Evolutionary conservation across 2,113 vertebrate genomes (phyloP).

Genomic region (Maccullochella peelii): DNA sequence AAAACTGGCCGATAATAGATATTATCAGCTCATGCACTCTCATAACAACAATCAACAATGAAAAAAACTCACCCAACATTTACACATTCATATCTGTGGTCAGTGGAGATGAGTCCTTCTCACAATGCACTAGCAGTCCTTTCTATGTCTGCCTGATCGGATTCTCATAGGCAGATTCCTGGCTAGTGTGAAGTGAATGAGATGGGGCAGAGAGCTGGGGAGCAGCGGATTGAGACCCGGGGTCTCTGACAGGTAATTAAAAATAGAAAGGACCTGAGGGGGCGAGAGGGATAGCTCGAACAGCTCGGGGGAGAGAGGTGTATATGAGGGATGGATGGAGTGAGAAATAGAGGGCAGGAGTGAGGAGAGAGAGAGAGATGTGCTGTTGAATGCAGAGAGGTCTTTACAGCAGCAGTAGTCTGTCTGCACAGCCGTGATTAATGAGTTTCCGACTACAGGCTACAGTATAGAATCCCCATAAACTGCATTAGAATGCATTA

Average conservation of each 20-base stretch:
- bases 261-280: constrained; percentile 27
- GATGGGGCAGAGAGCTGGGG: constrained; percentile 21
- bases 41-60: neutral
- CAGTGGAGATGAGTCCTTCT: neutral
- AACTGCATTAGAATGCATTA: constrained; percentile 47
- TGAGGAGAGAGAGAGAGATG: constrained; percentile 20
- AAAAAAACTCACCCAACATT: neutral
- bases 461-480: constrained; percentile 19
- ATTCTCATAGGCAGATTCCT: neutral
- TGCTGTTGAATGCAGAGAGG: constrained; percentile 42
- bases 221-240: constrained; percentile 16
- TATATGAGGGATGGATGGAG: constrained; percentile 22
- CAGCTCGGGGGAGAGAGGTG: neutral
- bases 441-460: constrained; percentile 46
- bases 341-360: constrained; percentile 23
- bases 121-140: neutral
- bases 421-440: constrained; percentile 45
- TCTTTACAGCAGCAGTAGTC: constrained; percentile 29
- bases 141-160: neutral
- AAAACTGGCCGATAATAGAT: neutral
- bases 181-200: constrained; percentile 34
- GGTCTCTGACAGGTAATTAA: constrained; percentile 53
- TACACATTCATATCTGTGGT: neutral
- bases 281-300: neutral
- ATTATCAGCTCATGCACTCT: neutral